phyloP scores from a whole-genome alignment of 1,140 invertebrate species.

The Diplogasteroides magnus region DNA sequence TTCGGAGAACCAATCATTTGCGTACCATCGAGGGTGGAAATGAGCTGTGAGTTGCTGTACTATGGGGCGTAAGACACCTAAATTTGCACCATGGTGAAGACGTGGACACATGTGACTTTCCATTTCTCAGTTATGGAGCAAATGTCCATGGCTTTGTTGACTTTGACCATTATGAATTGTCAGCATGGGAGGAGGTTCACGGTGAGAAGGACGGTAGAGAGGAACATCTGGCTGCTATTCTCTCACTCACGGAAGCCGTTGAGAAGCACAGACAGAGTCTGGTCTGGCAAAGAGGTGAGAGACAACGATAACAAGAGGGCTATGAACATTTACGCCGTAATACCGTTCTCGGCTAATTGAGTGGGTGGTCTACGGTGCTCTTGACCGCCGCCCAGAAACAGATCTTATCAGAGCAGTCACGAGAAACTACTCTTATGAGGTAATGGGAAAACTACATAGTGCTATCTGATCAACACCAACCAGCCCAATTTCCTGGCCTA shows the following conservation, averaged over 20 bases:
- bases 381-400: too few species aligned
- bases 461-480: too few species aligned
- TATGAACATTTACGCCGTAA: too few species aligned
- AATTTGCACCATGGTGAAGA: background rate
- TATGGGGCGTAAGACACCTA: too few species aligned
- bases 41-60: slow-evolving; percentile 21
- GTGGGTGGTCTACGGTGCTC: too few species aligned
- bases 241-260: slow-evolving; percentile 76
- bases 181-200: slow-evolving; percentile 26
- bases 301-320: slow-evolving; percentile 44
- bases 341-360: too few species aligned
- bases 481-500: too few species aligned
- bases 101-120: too few species aligned
- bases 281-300: slow-evolving; percentile 51
- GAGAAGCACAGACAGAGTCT: slow-evolving; percentile 65
- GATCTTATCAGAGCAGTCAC: too few species aligned
- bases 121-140: background rate
- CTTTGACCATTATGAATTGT: background rate
- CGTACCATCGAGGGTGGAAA: slow-evolving; percentile 17
- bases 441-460: too few species aligned
- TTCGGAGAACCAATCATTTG: slow-evolving; percentile 17
- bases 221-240: slow-evolving; percentile 67
- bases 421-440: too few species aligned
- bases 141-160: background rate
- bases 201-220: slow-evolving; percentile 11